phyloP scores from a whole-genome alignment of 1,140 invertebrate genomes.

The Aporrectodea caliginosa region DNA sequence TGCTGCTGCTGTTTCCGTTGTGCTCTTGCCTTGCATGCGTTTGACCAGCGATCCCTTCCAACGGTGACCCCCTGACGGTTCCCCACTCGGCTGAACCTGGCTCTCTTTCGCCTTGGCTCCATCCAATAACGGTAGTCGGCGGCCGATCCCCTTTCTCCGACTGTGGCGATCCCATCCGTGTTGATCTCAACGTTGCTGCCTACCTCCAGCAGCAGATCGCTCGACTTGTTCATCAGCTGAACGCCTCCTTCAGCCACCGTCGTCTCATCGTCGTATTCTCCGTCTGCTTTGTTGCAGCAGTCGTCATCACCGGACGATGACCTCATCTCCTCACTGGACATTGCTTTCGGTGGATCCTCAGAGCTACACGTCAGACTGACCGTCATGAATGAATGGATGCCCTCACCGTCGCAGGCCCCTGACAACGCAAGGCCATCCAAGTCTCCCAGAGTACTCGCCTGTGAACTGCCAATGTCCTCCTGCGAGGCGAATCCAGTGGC shows the following conservation, averaged over 20 bases:
- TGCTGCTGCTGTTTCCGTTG: too few relatives aligned
- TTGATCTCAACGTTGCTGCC: not conserved
- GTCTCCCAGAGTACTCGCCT: too few relatives aligned
- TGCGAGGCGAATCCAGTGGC: not conserved
- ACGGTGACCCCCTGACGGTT: too few relatives aligned
- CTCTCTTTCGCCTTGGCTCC: too few relatives aligned
- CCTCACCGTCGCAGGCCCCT: not conserved
- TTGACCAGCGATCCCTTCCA: too few relatives aligned
- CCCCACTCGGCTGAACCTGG: too few relatives aligned
- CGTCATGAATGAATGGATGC: not conserved
- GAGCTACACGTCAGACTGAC: not conserved
- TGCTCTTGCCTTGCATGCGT: too few relatives aligned
- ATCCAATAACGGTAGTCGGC: not conserved
- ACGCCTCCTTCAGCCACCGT: not conserved
- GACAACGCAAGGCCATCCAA: not conserved
- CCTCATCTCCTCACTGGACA: not conserved
- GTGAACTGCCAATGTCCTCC: not conserved
- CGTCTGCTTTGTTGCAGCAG: too few relatives aligned
- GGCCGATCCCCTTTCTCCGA: not conserved
- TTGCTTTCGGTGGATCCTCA: not conserved
- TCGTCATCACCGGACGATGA: not conserved
- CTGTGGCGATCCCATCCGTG: too few relatives aligned
- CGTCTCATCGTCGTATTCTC: too few relatives aligned
- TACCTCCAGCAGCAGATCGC: not conserved
- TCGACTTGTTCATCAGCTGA: not conserved